phyloP scores from a whole-genome alignment of 2,888 invertebrate species.

The Carterocephalus palaemon region DNA sequence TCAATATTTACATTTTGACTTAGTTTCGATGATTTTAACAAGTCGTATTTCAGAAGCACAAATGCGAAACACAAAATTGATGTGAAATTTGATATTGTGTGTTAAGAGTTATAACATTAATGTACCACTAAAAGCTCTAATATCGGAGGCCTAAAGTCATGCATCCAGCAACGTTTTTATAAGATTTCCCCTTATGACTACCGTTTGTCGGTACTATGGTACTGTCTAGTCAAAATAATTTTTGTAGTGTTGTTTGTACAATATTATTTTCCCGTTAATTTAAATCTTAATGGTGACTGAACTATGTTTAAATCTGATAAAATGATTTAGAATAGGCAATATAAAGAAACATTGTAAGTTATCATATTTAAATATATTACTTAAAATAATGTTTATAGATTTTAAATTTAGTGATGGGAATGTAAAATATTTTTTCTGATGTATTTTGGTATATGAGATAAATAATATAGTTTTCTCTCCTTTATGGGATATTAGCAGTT shows the following conservation, averaged over 20 bases:
- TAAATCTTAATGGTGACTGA: conserved; percentile 39
- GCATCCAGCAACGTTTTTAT: conserved; percentile 42
- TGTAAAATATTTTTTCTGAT: conserved; percentile 17
- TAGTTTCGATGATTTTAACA: too few relatives aligned
- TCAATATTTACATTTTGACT: too few relatives aligned
- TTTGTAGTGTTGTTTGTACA: conserved; percentile 67
- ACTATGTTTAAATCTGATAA: conserved; percentile 22
- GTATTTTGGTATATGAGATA: conserved; percentile 23
- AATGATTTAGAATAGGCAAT: conserved; percentile 14
- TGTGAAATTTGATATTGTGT: too few relatives aligned
- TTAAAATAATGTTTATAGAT: conserved; percentile 4
- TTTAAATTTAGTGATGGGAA: conserved; percentile 21
- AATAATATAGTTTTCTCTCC: conserved; percentile 33
- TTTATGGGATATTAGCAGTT: conserved; percentile 37
- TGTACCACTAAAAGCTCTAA: conserved; percentile 49
- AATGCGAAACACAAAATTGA: too few relatives aligned
- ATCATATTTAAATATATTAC: conserved; percentile 1
- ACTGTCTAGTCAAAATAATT: conserved; percentile 76
- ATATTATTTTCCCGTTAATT: conserved; percentile 47
- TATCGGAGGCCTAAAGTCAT: conserved; percentile 53
- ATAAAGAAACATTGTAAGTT: conserved; percentile 9
- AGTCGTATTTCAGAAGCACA: too few relatives aligned
- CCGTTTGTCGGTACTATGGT: conserved; percentile 68
- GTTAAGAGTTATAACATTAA: too few relatives aligned
- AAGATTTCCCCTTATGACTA: conserved; percentile 56